Evolutionary conservation across 2,113 vertebrate genomes (phyloP).

Genomic region (Zosterops hypoxanthus): DNA sequence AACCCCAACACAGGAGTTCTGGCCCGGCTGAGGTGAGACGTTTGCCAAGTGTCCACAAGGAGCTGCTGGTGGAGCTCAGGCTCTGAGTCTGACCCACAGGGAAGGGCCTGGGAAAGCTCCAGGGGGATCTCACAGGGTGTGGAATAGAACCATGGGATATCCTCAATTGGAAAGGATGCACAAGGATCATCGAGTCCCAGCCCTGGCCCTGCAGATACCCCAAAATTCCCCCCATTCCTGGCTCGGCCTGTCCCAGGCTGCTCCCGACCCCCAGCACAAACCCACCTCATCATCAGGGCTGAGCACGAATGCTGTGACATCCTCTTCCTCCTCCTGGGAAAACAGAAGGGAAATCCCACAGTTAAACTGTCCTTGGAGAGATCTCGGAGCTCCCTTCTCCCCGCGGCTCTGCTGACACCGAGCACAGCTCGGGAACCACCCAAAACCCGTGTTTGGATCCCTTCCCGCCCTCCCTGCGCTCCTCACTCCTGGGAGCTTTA

Average conservation of each 20-base stretch:
- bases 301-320: constrained; percentile 88
- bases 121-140: accelerated
- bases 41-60: not conserved
- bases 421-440: accelerated
- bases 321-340: constrained; percentile 89
- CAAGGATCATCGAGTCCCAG: accelerated
- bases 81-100: accelerated
- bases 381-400: not conserved
- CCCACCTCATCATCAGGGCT: constrained; percentile 88
- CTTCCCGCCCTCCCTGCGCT: not conserved
- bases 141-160: not conserved
- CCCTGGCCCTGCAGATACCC: not conserved
- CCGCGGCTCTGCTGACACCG: accelerated
- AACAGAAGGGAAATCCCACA: accelerated
- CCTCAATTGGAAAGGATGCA: not conserved
- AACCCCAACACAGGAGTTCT: too few relatives aligned
- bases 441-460: accelerated
- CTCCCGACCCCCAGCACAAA: not conserved
- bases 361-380: accelerated
- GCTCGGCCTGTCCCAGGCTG: not conserved
- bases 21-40: too few relatives aligned
- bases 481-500: accelerated
- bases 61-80: not conserved
- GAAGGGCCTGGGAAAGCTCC: accelerated
- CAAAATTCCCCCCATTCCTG: not conserved